Conservation (phyloP, 2,888 invertebrate species). For the Rotaria socialis region DNA sequence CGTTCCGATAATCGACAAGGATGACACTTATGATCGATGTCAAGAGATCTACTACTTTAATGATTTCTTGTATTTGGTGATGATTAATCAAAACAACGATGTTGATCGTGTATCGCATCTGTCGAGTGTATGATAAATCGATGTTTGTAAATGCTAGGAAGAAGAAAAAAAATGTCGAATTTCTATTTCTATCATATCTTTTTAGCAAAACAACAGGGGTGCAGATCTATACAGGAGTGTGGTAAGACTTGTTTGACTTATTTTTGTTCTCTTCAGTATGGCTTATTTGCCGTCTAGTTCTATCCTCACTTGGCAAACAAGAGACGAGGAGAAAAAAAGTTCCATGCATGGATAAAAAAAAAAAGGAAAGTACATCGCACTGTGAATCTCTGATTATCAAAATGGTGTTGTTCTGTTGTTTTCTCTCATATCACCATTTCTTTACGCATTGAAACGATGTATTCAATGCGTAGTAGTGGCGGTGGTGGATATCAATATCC, state of each 20-base stretch:
- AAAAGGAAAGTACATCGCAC: not conserved
- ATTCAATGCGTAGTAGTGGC: not conserved
- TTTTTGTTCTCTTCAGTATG: not conserved
- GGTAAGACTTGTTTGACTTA: not conserved
- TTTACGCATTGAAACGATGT: not conserved
- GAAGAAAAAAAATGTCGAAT: not conserved
- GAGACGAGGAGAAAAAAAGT: not conserved
- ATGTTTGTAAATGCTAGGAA: not conserved
- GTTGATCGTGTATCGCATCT: not conserved
- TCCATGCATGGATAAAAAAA: not conserved
- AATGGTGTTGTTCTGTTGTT: not conserved
- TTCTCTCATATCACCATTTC: not conserved
- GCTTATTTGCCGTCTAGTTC: not conserved
- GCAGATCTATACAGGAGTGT: not conserved
- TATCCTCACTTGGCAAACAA: not conserved
- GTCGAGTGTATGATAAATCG: not conserved
- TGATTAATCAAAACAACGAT: not conserved
- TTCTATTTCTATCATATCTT: not conserved
- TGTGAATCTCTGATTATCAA: not conserved
- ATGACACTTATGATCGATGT: not conserved
- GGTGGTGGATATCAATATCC: not conserved
- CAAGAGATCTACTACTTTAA: not conserved
- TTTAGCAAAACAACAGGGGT: not conserved
- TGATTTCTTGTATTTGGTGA: not conserved
- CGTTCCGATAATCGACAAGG: not conserved